These are phyloP conservation scores for Carollia perspicillata DNA, from an alignment of 2,113 vertebrate genomes.

Conservation along the genomic window DNA sequence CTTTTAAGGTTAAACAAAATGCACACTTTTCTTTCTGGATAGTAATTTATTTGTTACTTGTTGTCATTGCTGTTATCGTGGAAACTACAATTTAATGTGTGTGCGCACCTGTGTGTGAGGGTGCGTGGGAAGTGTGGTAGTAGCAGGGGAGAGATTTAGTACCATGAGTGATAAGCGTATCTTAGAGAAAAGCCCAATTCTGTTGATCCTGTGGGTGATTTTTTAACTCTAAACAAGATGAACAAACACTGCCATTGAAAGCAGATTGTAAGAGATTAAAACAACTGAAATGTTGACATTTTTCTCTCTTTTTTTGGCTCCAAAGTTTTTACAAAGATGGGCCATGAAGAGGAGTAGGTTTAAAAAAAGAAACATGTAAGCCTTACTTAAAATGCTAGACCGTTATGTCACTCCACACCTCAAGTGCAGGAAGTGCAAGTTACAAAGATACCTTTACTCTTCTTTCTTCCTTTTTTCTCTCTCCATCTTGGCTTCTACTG, in stretches of 20 bases:
- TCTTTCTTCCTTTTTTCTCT: not conserved
- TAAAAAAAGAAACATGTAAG: not conserved
- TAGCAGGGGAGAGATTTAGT: not conserved
- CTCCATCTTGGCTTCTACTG: not conserved
- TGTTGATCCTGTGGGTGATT: not conserved
- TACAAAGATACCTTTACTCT: not conserved
- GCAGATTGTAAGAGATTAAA: not conserved
- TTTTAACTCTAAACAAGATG: not conserved
- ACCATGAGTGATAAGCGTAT: not conserved
- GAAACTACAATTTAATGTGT: not conserved
- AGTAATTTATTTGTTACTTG: not conserved
- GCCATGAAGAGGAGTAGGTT: not conserved
- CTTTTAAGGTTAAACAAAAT: conserved; percentile 38
- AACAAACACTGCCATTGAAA: not conserved
- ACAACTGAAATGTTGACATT: not conserved
- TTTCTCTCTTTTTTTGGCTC: not conserved
- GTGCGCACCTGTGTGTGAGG: not conserved
- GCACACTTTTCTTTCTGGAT: not conserved
- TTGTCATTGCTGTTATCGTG: not conserved
- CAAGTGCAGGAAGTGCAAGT: not conserved
- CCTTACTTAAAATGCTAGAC: not conserved
- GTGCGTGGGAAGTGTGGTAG: not conserved
- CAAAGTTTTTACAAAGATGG: not conserved
- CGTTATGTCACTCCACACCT: not conserved
- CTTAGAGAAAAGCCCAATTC: not conserved